Evolutionary conservation across 2,888 invertebrate species (phyloP), one percentile per base, ranked within the genome.

Genomic region (Hirtodrosophila duncani): DNA sequence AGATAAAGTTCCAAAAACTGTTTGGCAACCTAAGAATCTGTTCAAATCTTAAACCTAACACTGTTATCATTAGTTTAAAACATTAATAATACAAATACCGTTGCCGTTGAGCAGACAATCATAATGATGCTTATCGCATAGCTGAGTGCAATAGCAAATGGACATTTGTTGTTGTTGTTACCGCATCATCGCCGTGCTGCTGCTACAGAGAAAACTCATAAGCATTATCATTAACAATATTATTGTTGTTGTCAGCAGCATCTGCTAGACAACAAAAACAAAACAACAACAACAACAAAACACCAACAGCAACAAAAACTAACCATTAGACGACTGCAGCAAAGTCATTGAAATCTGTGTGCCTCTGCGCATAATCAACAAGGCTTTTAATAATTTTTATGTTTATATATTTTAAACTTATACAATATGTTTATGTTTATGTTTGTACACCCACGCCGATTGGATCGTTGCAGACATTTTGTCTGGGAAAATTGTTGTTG

Each of bases 161-260:
- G 69, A 67, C 79, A 66, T 59, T 59, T 75, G 74, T 83, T 82
- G 82, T 83, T 82, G 81, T 64, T 63, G 59, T 39, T 53, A 63
- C 67, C 55, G 53, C 63, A 68, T 66, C 71, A 52, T 52, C 74
- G 55, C 45, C 16, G 3, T 37, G 17, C 38, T 24, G 42, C 39
- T 18, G 44, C 49, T 62, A 62, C 67, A 66, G 60, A 68, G 67
- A 81, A 75, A 80, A 82, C 65, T 80, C 81, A 78, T 75, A 78
- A 79, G 81, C 72, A 79, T 79, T 72, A 82, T 79, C 79, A 82
- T 81, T 82, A 82, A 79, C 72, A 83, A 79, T 77, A 81, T 75
- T 81, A 81, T 81, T 81, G 82, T 81, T 80, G 81, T 81, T 81
- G 78, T 66, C 66, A 62, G 53, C 69, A 67, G 38, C 65, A 62